Conservation (phyloP, 2,113 vertebrate genomes). For the Oxygymnocypris stewartii region DNA sequence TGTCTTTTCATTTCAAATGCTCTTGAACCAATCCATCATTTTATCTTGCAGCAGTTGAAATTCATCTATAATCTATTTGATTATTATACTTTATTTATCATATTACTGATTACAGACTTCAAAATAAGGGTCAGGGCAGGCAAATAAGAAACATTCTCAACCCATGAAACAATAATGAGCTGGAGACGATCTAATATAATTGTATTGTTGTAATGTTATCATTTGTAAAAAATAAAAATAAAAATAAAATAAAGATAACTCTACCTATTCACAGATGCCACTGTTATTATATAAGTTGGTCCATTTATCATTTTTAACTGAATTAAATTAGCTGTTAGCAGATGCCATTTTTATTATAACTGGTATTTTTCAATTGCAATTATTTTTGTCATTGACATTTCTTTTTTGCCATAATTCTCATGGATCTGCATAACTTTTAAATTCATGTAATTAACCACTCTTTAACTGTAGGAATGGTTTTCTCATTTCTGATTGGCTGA, state of each 20-base stretch:
- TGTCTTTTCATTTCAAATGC: background rate
- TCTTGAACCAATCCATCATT: background rate
- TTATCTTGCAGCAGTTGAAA: background rate
- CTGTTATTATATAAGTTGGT: background rate
- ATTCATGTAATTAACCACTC: background rate
- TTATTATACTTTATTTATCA: slow-evolving; percentile 1
- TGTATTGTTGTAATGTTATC: background rate
- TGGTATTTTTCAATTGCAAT: background rate
- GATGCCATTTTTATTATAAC: background rate
- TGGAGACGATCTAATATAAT: background rate
- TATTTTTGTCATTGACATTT: background rate
- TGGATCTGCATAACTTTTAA: background rate
- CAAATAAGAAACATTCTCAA: background rate
- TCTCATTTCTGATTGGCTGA: background rate
- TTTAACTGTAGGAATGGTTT: background rate
- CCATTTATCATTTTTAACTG: background rate
- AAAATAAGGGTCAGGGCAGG: background rate
- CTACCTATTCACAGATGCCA: background rate
- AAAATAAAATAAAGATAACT: background rate
- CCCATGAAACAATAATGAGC: background rate
- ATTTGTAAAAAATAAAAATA: background rate
- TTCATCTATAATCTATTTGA: background rate
- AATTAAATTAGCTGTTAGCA: background rate
- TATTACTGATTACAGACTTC: background rate
- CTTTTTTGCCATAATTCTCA: background rate